Evolutionary conservation across 2,113 vertebrate genomes (phyloP).

Genomic region (Ophthalmolycus amberensis): DNA sequence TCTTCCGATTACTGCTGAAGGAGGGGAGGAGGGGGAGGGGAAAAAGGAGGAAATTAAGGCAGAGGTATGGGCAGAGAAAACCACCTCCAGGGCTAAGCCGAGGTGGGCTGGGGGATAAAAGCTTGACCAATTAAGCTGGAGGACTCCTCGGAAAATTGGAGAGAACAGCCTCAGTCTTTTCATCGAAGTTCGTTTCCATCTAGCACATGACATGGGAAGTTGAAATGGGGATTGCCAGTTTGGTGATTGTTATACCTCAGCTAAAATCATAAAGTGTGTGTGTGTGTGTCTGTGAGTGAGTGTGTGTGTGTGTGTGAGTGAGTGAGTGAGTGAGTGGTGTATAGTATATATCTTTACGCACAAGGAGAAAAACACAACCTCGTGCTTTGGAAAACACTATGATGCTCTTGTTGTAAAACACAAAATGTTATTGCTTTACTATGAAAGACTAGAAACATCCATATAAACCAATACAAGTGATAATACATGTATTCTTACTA

Average conservation of each 20-base stretch:
- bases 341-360: neutral
- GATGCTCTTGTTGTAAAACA: neutral
- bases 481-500: neutral
- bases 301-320: neutral
- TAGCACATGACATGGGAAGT: slow-evolving; percentile 67
- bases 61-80: slow-evolving; percentile 70
- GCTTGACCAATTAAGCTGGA: slow-evolving; percentile 81
- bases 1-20: slow-evolving; percentile 68
- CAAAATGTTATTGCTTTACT: neutral
- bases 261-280: slow-evolving; percentile 43
- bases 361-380: neutral
- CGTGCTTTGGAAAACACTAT: neutral
- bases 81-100: slow-evolving; percentile 71
- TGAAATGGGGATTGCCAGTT: slow-evolving; percentile 58
- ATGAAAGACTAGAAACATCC: neutral
- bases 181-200: slow-evolving; percentile 67
- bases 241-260: slow-evolving; percentile 53
- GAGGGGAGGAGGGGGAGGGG: slow-evolving; percentile 22
- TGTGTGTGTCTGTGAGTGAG: neutral
- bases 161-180: slow-evolving; percentile 70
- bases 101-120: slow-evolving; percentile 79
- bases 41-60: slow-evolving; percentile 64
- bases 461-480: neutral
- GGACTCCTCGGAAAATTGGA: slow-evolving; percentile 76
- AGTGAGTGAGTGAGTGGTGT: neutral